These are phyloP conservation scores for Cuculus canorus DNA, from an alignment of 2,797 vertebrate species.

Conservation along the genomic window DNA sequence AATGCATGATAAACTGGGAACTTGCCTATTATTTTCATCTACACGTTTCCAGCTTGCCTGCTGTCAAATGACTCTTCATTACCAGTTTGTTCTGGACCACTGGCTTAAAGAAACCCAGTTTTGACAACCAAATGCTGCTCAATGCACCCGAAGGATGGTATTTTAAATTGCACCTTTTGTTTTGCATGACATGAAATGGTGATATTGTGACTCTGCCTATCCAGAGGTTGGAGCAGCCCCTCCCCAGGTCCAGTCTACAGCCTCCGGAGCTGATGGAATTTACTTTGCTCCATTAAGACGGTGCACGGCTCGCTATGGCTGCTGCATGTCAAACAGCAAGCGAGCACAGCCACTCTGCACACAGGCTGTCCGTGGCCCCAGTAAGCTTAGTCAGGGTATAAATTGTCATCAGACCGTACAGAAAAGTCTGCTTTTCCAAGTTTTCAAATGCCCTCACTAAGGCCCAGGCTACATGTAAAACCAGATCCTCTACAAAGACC, in stretches of 20 bases:
- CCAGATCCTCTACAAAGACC: neutral
- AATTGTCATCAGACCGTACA: neutral
- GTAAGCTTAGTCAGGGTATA: neutral
- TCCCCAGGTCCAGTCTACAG: conserved; percentile 55
- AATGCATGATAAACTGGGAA: conserved; percentile 35
- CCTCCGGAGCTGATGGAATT: conserved; percentile 57
- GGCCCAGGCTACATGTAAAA: neutral
- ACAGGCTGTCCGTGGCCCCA: neutral
- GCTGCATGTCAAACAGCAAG: neutral
- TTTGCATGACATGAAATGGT: conserved; percentile 68
- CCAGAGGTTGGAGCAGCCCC: conserved; percentile 58
- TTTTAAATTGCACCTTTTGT: conserved; percentile 74
- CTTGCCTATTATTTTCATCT: conserved; percentile 57
- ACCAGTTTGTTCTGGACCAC: conserved; percentile 77
- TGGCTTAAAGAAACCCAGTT: conserved; percentile 70
- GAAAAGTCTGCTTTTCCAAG: neutral
- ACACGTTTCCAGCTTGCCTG: conserved; percentile 62
- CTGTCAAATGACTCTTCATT: conserved; percentile 71
- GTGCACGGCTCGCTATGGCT: neutral
- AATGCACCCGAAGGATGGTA: conserved; percentile 58
- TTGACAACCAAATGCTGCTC: conserved; percentile 33
- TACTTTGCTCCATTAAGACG: conserved; percentile 68
- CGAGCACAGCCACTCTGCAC: neutral
- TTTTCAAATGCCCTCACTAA: accelerated
- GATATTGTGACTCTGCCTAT: conserved; percentile 57